These are phyloP conservation scores for Cataglyphis cursor DNA, from an alignment of 2,888 invertebrate genomes.

Conservation along the genomic window DNA sequence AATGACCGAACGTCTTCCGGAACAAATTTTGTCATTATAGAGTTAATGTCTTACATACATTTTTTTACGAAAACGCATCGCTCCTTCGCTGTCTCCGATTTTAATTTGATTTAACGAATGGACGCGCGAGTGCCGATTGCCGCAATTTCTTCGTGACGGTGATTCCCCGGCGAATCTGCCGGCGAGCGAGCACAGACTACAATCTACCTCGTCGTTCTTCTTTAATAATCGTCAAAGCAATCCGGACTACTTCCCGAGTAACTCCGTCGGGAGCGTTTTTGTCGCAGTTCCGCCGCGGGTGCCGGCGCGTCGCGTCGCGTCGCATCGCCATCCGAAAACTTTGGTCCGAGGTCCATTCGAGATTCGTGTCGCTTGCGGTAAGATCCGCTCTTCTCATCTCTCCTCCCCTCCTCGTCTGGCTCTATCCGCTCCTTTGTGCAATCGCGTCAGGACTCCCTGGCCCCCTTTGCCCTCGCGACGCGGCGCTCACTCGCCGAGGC, in stretches of 20 bases:
- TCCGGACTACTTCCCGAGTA: conserved; percentile 34
- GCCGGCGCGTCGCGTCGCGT: conserved; percentile 29
- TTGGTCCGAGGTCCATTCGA: conserved; percentile 44
- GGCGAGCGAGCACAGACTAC: conserved; percentile 17
- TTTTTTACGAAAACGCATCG: background rate
- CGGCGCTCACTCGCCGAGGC: conserved; percentile 51
- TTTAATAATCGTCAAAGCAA: conserved; percentile 50
- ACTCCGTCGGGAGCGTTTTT: conserved; percentile 39
- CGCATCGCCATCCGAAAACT: conserved; percentile 53
- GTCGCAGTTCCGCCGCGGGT: conserved; percentile 37
- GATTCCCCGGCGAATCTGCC: conserved; percentile 17
- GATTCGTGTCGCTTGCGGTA: conserved; percentile 40
- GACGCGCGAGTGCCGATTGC: background rate
- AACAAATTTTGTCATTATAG: conserved; percentile 10
- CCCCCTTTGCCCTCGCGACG: background rate
- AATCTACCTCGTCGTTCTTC: conserved; percentile 7
- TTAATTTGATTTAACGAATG: conserved; percentile 16
- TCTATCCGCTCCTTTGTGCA: conserved; percentile 13
- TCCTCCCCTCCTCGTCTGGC: conserved; percentile 17
- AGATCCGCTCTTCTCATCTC: conserved; percentile 23
- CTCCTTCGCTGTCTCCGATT: conserved; percentile 9
- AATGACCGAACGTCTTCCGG: background rate
- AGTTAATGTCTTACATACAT: conserved; percentile 4
- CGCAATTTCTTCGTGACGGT: conserved; percentile 30
- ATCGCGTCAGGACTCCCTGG: conserved; percentile 17